Conservation (phyloP, 2,888 invertebrate species). For the Gisinianus flammeolus region DNA sequence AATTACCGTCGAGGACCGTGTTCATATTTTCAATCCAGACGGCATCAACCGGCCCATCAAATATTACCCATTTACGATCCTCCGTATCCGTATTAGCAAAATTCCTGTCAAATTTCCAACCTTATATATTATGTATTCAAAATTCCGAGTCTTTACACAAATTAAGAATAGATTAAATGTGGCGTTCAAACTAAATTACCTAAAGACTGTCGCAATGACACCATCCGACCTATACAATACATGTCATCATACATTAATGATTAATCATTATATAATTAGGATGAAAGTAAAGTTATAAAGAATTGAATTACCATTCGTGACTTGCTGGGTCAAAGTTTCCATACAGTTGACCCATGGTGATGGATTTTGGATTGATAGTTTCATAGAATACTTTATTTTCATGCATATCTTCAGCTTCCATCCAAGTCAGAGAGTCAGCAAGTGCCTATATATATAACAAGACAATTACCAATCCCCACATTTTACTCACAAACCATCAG, state of each 20-base stretch:
- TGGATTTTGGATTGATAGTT: conserved; percentile 89
- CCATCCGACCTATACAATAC: no score
- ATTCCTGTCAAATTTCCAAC: conserved; percentile 70
- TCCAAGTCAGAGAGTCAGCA: conserved; percentile 71
- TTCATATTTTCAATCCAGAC: conserved; percentile 64
- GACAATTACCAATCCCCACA: background rate
- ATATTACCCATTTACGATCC: conserved; percentile 88
- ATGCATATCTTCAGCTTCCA: conserved; percentile 68
- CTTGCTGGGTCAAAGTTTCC: conserved; percentile 90
- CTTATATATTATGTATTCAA: no score
- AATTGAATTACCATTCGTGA: conserved; percentile 93
- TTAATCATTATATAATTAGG: no score
- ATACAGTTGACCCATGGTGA: conserved; percentile 90
- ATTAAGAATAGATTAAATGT: conserved; percentile 1
- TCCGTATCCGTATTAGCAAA: conserved; percentile 76
- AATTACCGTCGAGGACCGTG: conserved; percentile 16
- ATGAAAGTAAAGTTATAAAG: no score
- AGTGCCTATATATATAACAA: conserved; percentile 30
- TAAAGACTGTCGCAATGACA: conserved; percentile 71
- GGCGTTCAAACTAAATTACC: conserved; percentile 51
- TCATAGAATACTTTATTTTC: conserved; percentile 72
- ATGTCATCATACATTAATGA: no score
- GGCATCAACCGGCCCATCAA: conserved; percentile 89
- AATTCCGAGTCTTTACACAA: no score
- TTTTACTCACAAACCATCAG: background rate